Base-by-base conservation (phyloP, 2,113 vertebrate species). In the Xiphophorus couchianus region DNA sequence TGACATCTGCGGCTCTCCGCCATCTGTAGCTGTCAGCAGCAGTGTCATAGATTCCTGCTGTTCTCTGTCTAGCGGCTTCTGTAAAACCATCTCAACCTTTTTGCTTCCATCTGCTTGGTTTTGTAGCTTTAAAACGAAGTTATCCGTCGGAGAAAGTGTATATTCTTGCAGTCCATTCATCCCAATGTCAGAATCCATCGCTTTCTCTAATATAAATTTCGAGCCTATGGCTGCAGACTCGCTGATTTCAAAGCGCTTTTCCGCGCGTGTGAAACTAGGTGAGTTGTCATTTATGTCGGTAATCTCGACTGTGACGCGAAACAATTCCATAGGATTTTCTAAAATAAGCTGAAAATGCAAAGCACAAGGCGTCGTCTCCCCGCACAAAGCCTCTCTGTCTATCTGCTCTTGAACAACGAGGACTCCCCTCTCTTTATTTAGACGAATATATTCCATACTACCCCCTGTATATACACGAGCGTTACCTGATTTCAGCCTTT, bases 311-410 rank as follows among this genome's bases (percentile, higher is more conserved):
- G 81, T 85, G 12, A 91, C 69, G 15, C 73, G 54, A 54, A 83
- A 84, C 1, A 91, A 65, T 66, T 91, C 84, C 77, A 91, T 88
- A 0, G 90, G 90, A 12, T 84, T 88, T 73, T 90, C 87, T 3
- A 92, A 58, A 69, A 89, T 79, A 9, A 90, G 67, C 51, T 91
- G 83, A 27, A 86, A 78, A 87, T 84, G 83, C 60, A 91, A 72
- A 5, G 83, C 5, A 76, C 95, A 95, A 0, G 29, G 89, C 25
- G 66, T 58, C 12, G 74, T 91, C 74, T 91, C 84, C 11, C 87
- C 81, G 71, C 94, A 95, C 29, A 95, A 84, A 68, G 90, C 72
- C 64, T 96, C 94, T 65, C 94, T 86, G 62, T 95, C 92, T 76
- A 95, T 89, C 64, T 68, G 85, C 28, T 91, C 88, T 42, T 80